Base-by-base conservation (phyloP, 2,113 vertebrate genomes). In the Myxocyprinus asiaticus region DNA sequence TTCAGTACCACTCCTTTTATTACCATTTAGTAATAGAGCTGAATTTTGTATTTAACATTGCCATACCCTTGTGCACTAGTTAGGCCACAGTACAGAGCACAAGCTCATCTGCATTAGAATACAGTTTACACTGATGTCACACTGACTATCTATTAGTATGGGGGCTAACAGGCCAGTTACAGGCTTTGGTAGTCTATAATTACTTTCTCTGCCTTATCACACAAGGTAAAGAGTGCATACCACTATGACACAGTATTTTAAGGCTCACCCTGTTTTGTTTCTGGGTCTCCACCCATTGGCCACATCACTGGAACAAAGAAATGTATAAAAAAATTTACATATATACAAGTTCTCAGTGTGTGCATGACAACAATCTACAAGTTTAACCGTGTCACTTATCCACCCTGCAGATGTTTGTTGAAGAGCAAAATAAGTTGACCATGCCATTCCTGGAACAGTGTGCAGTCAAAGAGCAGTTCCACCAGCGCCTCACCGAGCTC, bases 381-480 rank as follows among this genome's bases (percentile, higher is more conserved):
- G 55, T 58, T 58, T 58, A 15, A 58, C 55, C n/a, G 6, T n/a
- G 14, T 58, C n/a, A 14, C 69, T 62, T 9, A 62, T 63, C 10
- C 7, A 7, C 14, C 55, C 48, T 44, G n/a, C 67, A 94, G 93
- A 89, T 87, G 4, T 94, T 93, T 81, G 91, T 94, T 8, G 92
- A 93, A 65, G 89, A 84, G 83, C 93, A 94, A 86, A 94, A 94
- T 77, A 85, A 90, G 44, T 48, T 94, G 76, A 92, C 88, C 15
- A 91, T 91, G 92, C 92, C 92, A 0, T 93, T 88, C 82, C 87
- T 94, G 87, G 92, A 93, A 61, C n/a, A 83, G 72, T 92, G 92
- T 22, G 67, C 73, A 0, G 85, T 93, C 47, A 85, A 74, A 17
- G 15, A 84, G 7, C 82, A 77, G 68, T 90, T 93, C 48, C 88